Conservation (phyloP, 2,888 invertebrate species). For the Syrphus vitripennis region DNA sequence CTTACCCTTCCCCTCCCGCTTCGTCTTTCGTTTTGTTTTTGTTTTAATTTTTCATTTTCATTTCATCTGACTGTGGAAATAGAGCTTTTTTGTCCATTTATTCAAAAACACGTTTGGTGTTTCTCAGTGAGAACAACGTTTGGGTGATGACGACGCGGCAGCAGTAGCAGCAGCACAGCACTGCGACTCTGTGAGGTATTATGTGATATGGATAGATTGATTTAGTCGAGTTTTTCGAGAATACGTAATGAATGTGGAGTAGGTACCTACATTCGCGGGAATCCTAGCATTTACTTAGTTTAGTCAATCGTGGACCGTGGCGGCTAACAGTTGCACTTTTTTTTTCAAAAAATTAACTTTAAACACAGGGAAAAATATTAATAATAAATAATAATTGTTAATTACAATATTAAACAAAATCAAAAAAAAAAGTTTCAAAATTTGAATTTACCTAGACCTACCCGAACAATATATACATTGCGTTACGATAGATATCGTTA, state of each 20-base stretch:
- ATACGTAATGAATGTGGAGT: conserved; percentile 71
- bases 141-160: conserved; percentile 60
- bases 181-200: conserved; percentile 69
- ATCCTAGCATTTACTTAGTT: conserved; percentile 80
- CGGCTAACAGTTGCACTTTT: conserved; percentile 80
- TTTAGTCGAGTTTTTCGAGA: conserved; percentile 68
- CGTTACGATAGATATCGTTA: not conserved
- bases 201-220: conserved; percentile 68
- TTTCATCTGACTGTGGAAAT: conserved; percentile 47
- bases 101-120: conserved; percentile 49
- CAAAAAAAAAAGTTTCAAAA: not conserved
- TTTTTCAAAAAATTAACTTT: conserved; percentile 74
- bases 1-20: not conserved
- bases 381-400: too few relatives aligned
- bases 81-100: conserved; percentile 59
- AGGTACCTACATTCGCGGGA: conserved; percentile 72
- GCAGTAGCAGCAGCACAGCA: too few relatives aligned
- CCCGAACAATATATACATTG: not conserved
- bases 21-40: not conserved
- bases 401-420: conserved; percentile 9
- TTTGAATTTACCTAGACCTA: not conserved
- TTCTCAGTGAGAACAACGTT: conserved; percentile 64
- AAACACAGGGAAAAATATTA: conserved; percentile 9
- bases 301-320: conserved; percentile 82
- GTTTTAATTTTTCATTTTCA: conserved; percentile 37